These are phyloP conservation scores for Catonia carolina DNA, from an alignment of 2,888 invertebrate genomes.

Conservation along the genomic window DNA sequence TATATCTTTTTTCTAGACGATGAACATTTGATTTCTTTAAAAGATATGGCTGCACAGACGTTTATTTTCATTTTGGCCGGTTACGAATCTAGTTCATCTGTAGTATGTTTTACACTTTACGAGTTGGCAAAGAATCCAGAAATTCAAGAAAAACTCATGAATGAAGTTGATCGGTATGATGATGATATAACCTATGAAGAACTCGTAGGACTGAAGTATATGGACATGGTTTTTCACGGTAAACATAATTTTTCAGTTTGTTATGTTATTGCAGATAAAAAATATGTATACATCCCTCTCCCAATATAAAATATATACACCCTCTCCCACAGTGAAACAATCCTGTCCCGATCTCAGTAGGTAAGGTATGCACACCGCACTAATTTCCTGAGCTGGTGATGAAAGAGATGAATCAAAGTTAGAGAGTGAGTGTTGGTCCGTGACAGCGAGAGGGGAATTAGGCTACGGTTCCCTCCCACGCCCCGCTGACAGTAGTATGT, in stretches of 20 bases:
- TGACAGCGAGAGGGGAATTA: no score
- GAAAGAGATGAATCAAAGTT: no score
- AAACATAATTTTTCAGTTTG: not conserved
- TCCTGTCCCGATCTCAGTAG: no score
- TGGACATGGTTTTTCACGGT: conserved; percentile 1
- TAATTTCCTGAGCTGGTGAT: no score
- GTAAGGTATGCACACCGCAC: no score
- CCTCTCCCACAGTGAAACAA: no score
- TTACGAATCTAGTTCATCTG: not conserved
- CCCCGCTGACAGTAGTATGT: no score
- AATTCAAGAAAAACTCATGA: not conserved
- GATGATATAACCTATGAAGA: not conserved
- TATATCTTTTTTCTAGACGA: no score
- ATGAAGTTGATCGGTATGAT: not conserved
- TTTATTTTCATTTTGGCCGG: conserved; percentile 5
- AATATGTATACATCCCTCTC: no score
- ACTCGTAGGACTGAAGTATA: not conserved
- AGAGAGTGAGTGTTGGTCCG: no score
- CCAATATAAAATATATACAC: no score
- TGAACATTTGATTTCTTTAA: not conserved
- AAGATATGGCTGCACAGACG: not conserved
- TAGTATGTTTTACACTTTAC: not conserved
- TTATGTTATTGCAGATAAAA: not conserved
- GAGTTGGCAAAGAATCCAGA: not conserved
- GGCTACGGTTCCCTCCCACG: no score